phyloP scores from a whole-genome alignment of 2,888 invertebrate species.

The Caenorhabditis virilis region DNA sequence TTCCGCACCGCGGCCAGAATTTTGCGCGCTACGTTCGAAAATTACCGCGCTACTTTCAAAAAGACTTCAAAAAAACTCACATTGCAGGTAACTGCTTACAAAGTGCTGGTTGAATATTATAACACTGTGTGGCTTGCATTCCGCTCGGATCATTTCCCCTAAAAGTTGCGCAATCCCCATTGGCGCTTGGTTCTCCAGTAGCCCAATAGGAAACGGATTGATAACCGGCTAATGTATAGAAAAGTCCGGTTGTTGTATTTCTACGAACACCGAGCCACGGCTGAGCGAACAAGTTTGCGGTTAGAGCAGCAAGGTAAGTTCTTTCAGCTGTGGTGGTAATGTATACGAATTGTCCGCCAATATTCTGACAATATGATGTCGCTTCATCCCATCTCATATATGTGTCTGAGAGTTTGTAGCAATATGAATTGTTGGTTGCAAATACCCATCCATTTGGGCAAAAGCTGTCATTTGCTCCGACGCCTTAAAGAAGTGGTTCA shows the following conservation, averaged over 20 bases:
- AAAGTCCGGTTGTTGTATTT: constrained; percentile 9
- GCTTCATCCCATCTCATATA: constrained; percentile 15
- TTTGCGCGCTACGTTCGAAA: too few relatives aligned
- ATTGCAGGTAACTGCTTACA: constrained; percentile 3
- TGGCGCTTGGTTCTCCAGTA: constrained; percentile 14
- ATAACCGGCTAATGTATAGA: constrained; percentile 16
- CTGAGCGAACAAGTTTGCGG: constrained; percentile 6
- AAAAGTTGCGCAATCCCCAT: constrained; percentile 25
- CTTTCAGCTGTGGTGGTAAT: constrained; percentile 5
- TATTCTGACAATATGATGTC: constrained; percentile 11
- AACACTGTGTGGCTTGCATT: constrained; percentile 22
- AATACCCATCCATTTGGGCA: constrained; percentile 22
- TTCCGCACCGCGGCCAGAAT: neutral
- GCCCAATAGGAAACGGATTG: constrained; percentile 11
- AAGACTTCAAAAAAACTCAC: constrained; percentile 78
- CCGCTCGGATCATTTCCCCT: constrained; percentile 7
- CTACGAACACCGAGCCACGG: constrained; percentile 24
- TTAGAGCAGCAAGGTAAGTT: constrained; percentile 8
- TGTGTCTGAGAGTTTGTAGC: constrained; percentile 10
- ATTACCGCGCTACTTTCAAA: constrained; percentile 80
- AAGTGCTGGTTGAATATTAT: constrained; percentile 17
- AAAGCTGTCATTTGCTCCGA: constrained; percentile 5
- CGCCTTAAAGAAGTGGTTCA: too few relatives aligned
- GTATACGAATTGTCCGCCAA: constrained; percentile 11
- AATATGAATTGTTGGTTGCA: constrained; percentile 16